Conservation (phyloP, 2,113 vertebrate species). For the Phaetusa simplex region DNA sequence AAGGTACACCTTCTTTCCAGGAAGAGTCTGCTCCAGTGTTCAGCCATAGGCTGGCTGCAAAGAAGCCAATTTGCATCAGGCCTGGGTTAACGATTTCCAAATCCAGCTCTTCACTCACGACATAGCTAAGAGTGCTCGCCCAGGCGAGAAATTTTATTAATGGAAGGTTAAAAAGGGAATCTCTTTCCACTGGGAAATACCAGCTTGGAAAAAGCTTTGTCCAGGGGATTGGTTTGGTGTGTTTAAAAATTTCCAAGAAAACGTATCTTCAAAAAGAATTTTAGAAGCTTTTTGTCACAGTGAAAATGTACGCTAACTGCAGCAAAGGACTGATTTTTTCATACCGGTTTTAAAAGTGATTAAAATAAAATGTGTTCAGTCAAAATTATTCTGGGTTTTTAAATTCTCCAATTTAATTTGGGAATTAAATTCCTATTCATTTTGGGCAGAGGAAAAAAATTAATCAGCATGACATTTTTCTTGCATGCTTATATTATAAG, state of each 20-base stretch:
- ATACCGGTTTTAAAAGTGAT: neutral
- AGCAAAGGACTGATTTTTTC: neutral
- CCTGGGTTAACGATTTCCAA: neutral
- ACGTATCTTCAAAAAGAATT: neutral
- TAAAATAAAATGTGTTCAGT: constrained; percentile 6
- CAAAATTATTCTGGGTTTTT: constrained; percentile 20
- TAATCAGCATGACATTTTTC: constrained; percentile 20
- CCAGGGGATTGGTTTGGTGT: neutral
- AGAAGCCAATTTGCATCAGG: neutral
- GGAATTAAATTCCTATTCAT: constrained; percentile 55
- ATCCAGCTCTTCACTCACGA: neutral
- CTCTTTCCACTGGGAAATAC: neutral
- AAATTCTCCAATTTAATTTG: constrained; percentile 51
- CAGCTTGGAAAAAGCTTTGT: neutral
- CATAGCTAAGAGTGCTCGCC: neutral
- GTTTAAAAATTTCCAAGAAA: constrained; percentile 16
- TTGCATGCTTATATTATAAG: neutral
- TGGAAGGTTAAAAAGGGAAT: neutral
- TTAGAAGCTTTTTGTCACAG: neutral
- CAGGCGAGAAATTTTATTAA: constrained; percentile 1
- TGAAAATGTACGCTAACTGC: neutral
- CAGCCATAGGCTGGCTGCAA: neutral
- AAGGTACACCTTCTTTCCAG: neutral
- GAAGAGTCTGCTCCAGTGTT: neutral
- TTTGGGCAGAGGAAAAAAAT: constrained; percentile 16